Conservation (phyloP, 2,888 invertebrate species). For the Lomographa bimaculata region DNA sequence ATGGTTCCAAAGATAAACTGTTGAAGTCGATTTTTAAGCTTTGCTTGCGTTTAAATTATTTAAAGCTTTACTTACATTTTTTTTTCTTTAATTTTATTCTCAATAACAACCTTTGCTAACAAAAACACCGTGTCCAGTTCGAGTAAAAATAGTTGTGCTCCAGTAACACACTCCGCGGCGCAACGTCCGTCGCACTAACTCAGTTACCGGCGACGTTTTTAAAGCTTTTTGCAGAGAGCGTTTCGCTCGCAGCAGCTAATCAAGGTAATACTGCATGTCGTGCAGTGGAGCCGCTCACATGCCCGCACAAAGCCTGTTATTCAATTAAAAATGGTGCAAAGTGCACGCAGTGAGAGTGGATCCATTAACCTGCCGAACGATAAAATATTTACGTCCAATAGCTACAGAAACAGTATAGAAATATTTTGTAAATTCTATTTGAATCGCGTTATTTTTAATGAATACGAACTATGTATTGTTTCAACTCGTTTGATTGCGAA, state of each 20-base stretch:
- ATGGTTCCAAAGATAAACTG: too few relatives aligned
- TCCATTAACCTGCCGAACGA: conserved; percentile 14
- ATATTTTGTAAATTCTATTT: background rate
- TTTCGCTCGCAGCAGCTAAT: conserved; percentile 64
- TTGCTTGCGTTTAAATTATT: too few relatives aligned
- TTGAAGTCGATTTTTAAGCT: too few relatives aligned
- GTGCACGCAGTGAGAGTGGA: conserved; percentile 32
- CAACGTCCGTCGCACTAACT: conserved; percentile 59
- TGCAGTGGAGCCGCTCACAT: conserved; percentile 33
- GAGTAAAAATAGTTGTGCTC: conserved; percentile 26
- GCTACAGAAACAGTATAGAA: too few relatives aligned
- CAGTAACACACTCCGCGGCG: conserved; percentile 29
- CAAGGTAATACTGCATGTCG: conserved; percentile 68
- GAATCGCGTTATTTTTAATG: background rate
- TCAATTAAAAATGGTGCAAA: conserved; percentile 51
- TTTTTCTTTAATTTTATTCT: too few relatives aligned
- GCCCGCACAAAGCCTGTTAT: conserved; percentile 43
- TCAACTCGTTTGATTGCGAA: too few relatives aligned
- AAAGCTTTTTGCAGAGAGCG: conserved; percentile 71
- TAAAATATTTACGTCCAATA: conserved; percentile 12
- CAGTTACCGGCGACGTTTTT: conserved; percentile 74
- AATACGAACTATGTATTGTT: too few relatives aligned
- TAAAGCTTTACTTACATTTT: too few relatives aligned
- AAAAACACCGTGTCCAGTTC: conserved; percentile 2
- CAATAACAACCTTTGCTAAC: too few relatives aligned